Percentiles rank a stretch among this genome's conserved stretches.
These are phyloP conservation scores for Diuraphis noxia DNA, from an alignment of 1,140 invertebrate species.

Conservation along the genomic window DNA sequence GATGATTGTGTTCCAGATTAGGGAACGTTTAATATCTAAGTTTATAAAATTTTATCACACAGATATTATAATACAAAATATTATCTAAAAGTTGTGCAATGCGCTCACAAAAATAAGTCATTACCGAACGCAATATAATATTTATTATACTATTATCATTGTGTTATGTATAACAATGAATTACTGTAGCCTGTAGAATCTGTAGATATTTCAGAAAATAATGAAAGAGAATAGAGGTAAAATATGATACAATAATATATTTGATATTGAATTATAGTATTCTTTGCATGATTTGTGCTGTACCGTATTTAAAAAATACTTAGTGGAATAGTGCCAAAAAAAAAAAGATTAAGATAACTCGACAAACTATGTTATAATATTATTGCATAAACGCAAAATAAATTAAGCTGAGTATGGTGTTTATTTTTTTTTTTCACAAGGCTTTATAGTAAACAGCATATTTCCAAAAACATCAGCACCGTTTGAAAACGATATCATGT, in stretches of 20 bases:
- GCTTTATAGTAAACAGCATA: background rate
- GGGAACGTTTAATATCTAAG: background rate
- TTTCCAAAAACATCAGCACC: background rate
- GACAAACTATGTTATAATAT: background rate
- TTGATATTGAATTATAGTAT: background rate
- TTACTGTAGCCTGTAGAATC: no score
- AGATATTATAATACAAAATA: background rate
- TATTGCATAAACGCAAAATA: background rate
- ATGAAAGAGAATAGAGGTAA: background rate
- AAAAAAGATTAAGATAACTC: background rate
- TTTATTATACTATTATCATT: background rate
- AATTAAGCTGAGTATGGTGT: background rate
- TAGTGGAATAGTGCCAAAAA: background rate
- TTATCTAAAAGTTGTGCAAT: no score
- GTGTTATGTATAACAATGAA: background rate
- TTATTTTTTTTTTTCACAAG: background rate
- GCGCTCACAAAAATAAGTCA: no score
- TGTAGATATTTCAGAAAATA: background rate
- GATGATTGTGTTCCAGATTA: no score
- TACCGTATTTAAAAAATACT: background rate
- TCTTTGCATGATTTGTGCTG: background rate
- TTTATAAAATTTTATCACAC: background rate
- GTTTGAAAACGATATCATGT: background rate
- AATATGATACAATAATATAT: background rate
- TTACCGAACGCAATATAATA: background rate